Percentiles rank a stretch among this genome's conserved stretches.
phyloP scores from a whole-genome alignment of 2,113 vertebrate species.

The Sinocyclocheilus anshuiensis region DNA sequence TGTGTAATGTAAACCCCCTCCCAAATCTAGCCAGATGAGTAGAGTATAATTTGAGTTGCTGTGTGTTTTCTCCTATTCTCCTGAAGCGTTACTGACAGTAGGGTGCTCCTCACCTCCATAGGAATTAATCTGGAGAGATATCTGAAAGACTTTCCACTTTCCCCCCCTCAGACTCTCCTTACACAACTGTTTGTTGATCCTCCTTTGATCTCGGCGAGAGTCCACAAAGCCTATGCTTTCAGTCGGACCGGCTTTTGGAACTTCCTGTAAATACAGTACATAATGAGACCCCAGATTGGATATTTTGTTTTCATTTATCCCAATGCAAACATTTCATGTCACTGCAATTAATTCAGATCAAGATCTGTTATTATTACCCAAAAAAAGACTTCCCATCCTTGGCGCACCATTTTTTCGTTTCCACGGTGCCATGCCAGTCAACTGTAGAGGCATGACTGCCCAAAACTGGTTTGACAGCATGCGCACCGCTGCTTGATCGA shows the following conservation, averaged over 20 bases:
- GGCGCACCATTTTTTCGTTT: not conserved
- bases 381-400: not conserved
- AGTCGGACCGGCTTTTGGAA: constrained; percentile 32
- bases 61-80: constrained; percentile 5
- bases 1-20: too few species aligned
- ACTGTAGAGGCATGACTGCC: not conserved
- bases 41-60: not conserved
- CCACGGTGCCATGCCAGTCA: constrained; percentile 2
- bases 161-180: constrained; percentile 12
- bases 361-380: not conserved
- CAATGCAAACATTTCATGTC: not conserved
- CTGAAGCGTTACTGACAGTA: constrained; percentile 29
- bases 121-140: constrained; percentile 51
- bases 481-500: not conserved
- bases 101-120: constrained; percentile 40
- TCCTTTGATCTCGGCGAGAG: constrained; percentile 52
- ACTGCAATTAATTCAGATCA: not conserved
- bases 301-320: not conserved
- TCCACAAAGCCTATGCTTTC: constrained; percentile 42
- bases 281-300: constrained; percentile 13
- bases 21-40: not conserved
- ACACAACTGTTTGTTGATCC: constrained; percentile 50
- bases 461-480: constrained; percentile 40
- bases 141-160: constrained; percentile 36
- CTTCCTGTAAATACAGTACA: constrained; percentile 37